A percentile compares a stretch with the other conserved stretches of the same genome.
These are phyloP conservation scores for Lasioglossum lativentre DNA, from an alignment of 2,888 invertebrate genomes.

Conservation along the genomic window DNA sequence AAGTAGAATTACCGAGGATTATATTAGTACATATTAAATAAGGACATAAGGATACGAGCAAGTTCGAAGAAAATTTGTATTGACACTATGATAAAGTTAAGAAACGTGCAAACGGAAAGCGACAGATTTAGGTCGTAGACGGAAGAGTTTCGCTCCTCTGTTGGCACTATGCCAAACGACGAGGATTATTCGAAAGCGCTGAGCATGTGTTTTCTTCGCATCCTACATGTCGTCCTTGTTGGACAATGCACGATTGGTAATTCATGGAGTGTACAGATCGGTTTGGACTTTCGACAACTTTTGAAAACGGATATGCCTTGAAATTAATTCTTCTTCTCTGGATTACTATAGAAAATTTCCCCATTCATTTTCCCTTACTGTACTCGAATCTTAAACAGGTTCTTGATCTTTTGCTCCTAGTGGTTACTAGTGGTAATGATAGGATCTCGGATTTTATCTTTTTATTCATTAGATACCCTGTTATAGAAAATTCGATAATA, in stretches of 20 bases:
- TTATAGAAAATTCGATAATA: not conserved
- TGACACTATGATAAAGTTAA: constrained; percentile 64
- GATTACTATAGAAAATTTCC: not conserved
- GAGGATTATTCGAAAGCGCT: constrained; percentile 63
- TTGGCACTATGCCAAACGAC: constrained; percentile 58
- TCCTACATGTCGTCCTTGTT: constrained; percentile 43
- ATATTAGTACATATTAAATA: constrained; percentile 15
- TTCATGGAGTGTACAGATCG: constrained; percentile 59
- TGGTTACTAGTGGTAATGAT: not conserved
- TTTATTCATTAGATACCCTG: not conserved
- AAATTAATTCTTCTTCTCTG: constrained; percentile 25
- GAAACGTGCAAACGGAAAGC: constrained; percentile 70
- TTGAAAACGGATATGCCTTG: constrained; percentile 26
- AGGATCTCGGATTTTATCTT: not conserved
- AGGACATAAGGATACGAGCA: not conserved
- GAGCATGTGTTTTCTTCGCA: constrained; percentile 54
- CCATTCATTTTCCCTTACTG: not conserved
- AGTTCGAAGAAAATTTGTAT: constrained; percentile 37
- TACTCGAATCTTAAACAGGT: not conserved
- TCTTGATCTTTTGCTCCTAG: not conserved
- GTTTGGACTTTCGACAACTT: constrained; percentile 50
- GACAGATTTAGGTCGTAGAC: constrained; percentile 73
- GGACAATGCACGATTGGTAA: constrained; percentile 47
- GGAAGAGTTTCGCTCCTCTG: constrained; percentile 73
- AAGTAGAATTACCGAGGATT: not conserved